Conservation (phyloP, 2,113 vertebrate genomes). For the Chaetops frenatus region DNA sequence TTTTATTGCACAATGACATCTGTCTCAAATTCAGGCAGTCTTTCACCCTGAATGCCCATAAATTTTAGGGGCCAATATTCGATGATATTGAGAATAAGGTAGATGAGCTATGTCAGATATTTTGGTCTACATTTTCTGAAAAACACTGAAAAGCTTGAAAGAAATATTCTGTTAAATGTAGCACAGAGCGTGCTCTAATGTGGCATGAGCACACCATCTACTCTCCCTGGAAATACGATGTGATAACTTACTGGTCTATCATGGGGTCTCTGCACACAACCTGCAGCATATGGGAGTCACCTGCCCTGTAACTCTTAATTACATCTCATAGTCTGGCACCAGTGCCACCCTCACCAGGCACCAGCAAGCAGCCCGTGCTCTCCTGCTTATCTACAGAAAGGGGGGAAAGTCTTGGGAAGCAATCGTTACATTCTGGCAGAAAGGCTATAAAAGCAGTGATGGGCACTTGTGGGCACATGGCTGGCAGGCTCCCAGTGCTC, state of each 20-base stretch:
- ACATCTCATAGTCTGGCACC: not conserved
- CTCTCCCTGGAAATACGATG: not conserved
- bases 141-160: not conserved
- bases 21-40: not conserved
- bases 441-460: not conserved
- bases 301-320: not conserved
- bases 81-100: not conserved
- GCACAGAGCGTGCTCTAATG: not conserved
- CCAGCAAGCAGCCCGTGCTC: not conserved
- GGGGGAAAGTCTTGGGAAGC: not conserved
- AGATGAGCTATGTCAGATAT: not conserved
- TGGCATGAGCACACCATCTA: not conserved
- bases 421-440: not conserved
- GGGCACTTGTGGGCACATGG: not conserved
- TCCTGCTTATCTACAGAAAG: not conserved
- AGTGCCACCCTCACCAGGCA: not conserved
- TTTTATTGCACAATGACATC: not conserved
- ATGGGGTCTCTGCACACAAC: not conserved
- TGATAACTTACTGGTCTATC: not conserved
- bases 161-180: not conserved
- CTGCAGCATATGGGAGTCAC: not conserved
- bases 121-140: not conserved
- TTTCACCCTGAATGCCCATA: not conserved
- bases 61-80: not conserved
- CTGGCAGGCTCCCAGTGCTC: not conserved